Evolutionary conservation across 2,888 invertebrate species (phyloP).

Genomic region (Nomada fabriciana): DNA sequence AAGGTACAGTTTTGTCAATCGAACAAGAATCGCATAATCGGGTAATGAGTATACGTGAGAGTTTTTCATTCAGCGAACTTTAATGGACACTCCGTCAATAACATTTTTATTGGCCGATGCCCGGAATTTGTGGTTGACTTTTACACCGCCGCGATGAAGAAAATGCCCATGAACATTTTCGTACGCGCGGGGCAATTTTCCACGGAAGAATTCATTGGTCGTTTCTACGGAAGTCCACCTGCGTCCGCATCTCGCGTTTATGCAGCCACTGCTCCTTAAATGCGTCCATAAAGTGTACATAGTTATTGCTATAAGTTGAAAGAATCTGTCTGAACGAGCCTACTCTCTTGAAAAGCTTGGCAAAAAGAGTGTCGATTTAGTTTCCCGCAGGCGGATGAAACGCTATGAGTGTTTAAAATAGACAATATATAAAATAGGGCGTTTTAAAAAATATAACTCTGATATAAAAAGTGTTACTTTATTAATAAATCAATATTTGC

Average conservation of each 20-base stretch:
- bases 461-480: no score
- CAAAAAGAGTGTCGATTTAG: slow-evolving; percentile 1
- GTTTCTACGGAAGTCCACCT: slow-evolving; percentile 72
- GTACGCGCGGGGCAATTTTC: slow-evolving; percentile 67
- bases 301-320: slow-evolving; percentile 59
- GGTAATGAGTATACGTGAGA: background rate
- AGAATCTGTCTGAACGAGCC: slow-evolving; percentile 56
- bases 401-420: background rate
- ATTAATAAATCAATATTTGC: background rate
- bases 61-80: slow-evolving; percentile 36
- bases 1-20: background rate
- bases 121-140: slow-evolving; percentile 47
- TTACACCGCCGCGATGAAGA: slow-evolving; percentile 56
- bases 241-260: slow-evolving; percentile 66
- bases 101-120: slow-evolving; percentile 30
- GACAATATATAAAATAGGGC: background rate
- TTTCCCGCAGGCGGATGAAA: background rate
- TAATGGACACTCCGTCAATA: slow-evolving; percentile 25
- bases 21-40: background rate
- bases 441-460: background rate
- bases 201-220: slow-evolving; percentile 72
- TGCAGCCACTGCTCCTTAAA: slow-evolving; percentile 62
- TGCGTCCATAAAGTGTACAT: slow-evolving; percentile 64
- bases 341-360: background rate
- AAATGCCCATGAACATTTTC: slow-evolving; percentile 65